Base-by-base conservation (phyloP, 92 coral and sea anemone genomes). In the Metridium senile region DNA sequence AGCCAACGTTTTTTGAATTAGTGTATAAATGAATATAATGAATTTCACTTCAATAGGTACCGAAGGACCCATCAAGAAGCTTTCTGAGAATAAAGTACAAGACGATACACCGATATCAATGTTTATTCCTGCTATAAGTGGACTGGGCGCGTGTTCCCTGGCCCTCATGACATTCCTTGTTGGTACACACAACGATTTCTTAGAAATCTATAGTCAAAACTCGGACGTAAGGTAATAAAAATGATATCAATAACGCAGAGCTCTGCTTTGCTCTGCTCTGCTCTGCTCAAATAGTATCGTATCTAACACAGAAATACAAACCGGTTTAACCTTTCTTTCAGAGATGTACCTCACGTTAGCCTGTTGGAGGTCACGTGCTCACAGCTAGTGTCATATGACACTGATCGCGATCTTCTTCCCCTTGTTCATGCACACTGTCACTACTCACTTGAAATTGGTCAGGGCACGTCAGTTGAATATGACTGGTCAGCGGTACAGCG, bases 401-500 rank as follows among this genome's bases (percentile, higher is more conserved):
- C 88, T 9, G 93, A 92, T 26, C 85, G 82, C 11, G 93, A 92
- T 73, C 82, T 92, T 51, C 34, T 92, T 70, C 93, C 97, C 9
- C 75, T 92, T 31, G 80, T 88, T 39, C 81, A 89, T 20, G 89
- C 97, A 2, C 91, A 92, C 43, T 92, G 93, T 64, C 85, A 89
- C 80, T 91, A 91, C 86, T 91, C 97, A 9, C 84, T 92, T 33
- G 88, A 92, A 82, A 75, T 84, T 54, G 93, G 97, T 54, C 76
- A 89, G 59, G 97, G 90, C 23, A 92, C 97, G 23, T 35, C 76
- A 30, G 91, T 92, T n/a, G 93, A 92, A 58, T 92, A 86, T 43
- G 85, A 92, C 71, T 92, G 93, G 93, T 58, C 68, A n/a, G 84
- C 87, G 18, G 71, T 89, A 46, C 91, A 92, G 49, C 89, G 91